Conservation (phyloP, 1,140 invertebrate species). For the Antheraea pernyi region DNA sequence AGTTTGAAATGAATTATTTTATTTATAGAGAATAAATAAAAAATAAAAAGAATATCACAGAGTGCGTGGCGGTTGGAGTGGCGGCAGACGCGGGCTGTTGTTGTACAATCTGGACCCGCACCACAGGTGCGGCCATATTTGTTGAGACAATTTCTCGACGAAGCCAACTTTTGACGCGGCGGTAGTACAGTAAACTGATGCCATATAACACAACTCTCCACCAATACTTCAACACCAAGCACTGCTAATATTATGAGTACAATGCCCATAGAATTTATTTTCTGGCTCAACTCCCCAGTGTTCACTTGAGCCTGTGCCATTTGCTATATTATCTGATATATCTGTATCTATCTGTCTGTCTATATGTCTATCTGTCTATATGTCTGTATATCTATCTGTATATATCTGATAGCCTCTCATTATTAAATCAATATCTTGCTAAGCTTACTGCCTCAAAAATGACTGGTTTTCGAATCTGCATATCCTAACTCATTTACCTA, state of each 20-base stretch:
- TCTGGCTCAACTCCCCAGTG: neutral
- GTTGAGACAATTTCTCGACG: neutral
- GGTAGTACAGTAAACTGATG: neutral
- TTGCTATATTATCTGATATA: slow-evolving; percentile 1
- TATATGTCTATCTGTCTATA: too few species aligned
- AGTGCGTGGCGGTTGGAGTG: neutral
- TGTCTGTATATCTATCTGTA: too few species aligned
- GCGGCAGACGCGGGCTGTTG: neutral
- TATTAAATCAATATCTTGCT: too few species aligned
- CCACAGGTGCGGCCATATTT: neutral
- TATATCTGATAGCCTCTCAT: neutral
- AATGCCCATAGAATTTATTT: neutral
- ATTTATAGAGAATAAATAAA: too few species aligned
- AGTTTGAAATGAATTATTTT: too few species aligned
- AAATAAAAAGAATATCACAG: too few species aligned
- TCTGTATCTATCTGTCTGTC: too few species aligned
- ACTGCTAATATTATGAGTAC: neutral
- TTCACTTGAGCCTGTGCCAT: neutral
- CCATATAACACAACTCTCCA: neutral
- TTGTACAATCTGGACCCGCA: neutral
- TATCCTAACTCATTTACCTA: too few species aligned
- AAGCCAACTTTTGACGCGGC: neutral
- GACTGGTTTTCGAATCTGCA: too few species aligned
- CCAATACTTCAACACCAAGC: too few species aligned
- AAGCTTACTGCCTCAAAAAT: too few species aligned